Conservation (phyloP, 2,888 invertebrate genomes). For the Dryocosmus kuriphilus region DNA sequence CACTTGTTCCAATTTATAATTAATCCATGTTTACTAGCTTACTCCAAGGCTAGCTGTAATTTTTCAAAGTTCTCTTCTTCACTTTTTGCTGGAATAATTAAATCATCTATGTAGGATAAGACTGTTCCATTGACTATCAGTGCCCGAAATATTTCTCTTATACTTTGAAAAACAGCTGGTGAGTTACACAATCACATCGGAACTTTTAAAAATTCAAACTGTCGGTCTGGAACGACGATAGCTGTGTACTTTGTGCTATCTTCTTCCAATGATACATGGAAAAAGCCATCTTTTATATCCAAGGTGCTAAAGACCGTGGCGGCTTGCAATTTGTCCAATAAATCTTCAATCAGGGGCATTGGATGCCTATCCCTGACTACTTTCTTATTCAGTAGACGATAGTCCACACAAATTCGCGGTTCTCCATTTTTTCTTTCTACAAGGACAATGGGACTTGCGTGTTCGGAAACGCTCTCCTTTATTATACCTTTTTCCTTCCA, state of each 20-base stretch:
- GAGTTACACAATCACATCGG: slow-evolving; percentile 62
- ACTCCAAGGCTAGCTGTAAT: slow-evolving; percentile 49
- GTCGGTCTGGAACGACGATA: slow-evolving; percentile 59
- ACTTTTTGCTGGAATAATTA: slow-evolving; percentile 51
- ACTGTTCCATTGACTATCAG: slow-evolving; percentile 48
- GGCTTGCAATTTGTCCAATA: too few species aligned
- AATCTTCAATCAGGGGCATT: too few species aligned
- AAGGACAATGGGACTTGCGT: too few species aligned
- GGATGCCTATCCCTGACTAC: too few species aligned
- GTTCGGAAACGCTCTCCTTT: too few species aligned
- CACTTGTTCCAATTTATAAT: slow-evolving; percentile 59
- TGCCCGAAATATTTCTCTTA: slow-evolving; percentile 54
- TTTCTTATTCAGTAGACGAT: too few species aligned
- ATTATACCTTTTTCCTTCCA: too few species aligned
- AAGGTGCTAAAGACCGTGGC: too few species aligned
- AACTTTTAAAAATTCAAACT: slow-evolving; percentile 57
- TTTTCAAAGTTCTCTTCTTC: slow-evolving; percentile 42
- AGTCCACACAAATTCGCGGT: too few species aligned
- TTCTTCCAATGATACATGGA: slow-evolving; percentile 58
- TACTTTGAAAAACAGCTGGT: slow-evolving; percentile 56
- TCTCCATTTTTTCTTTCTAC: too few species aligned
- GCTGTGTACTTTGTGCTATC: slow-evolving; percentile 57
- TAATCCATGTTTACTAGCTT: slow-evolving; percentile 52
- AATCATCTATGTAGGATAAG: slow-evolving; percentile 54
- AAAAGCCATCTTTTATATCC: too few species aligned